These are phyloP conservation scores for Myzus persicae DNA, from an alignment of 1,140 invertebrate species.

Conservation along the genomic window DNA sequence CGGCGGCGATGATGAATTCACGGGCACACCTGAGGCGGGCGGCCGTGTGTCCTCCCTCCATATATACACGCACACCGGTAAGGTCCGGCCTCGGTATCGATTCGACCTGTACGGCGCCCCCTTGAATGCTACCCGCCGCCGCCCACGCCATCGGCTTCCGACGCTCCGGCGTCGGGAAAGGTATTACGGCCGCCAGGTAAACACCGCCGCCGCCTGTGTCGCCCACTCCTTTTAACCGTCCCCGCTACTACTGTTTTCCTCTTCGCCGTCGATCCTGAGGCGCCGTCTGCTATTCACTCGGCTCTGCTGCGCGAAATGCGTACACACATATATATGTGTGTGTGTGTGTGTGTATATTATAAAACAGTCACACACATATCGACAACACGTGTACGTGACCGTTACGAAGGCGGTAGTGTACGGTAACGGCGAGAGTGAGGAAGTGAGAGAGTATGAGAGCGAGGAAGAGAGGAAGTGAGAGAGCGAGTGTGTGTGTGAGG, in stretches of 20 bases:
- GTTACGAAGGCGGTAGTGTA: neutral
- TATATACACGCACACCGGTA: slow-evolving; percentile 41
- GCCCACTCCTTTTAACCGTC: neutral
- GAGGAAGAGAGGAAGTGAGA: neutral
- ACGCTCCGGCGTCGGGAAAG: slow-evolving; percentile 52
- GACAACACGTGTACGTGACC: slow-evolving; percentile 48
- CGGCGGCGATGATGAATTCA: slow-evolving; percentile 52
- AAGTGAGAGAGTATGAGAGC: no score
- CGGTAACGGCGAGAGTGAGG: neutral
- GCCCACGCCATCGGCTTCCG: slow-evolving; percentile 42
- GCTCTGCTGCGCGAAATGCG: neutral
- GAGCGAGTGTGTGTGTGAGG: no score
- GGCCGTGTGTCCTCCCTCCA: slow-evolving; percentile 32
- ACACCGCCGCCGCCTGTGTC: neutral
- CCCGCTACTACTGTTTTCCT: neutral
- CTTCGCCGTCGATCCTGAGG: neutral
- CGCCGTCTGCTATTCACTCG: slow-evolving; percentile 28
- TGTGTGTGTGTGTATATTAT: neutral
- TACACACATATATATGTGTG: neutral
- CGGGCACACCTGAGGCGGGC: slow-evolving; percentile 58
- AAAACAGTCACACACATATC: neutral
- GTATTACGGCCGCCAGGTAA: slow-evolving; percentile 53
- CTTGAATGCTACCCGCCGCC: neutral
- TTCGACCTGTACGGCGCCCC: slow-evolving; percentile 56
- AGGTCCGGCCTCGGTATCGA: slow-evolving; percentile 57